Base-by-base conservation (phyloP, 2,113 vertebrate species). In the Spea multiplicata region DNA sequence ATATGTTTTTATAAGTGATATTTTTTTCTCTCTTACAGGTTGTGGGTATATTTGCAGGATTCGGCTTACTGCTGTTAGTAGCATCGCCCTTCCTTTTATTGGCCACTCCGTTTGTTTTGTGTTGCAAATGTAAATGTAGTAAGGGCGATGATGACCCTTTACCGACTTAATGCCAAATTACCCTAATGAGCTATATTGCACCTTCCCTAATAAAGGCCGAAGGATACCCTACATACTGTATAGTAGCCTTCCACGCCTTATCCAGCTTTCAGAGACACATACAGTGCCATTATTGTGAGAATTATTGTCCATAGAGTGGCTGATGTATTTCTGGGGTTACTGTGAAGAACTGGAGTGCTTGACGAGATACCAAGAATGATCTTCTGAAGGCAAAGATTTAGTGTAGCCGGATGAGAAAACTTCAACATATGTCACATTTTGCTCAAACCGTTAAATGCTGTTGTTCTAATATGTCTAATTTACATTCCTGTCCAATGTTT, bases 111-210 rank as follows among this genome's bases (percentile, higher is more conserved):
- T 98, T 99, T 77, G 94, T 99, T 44, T 92, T 99, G 68, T 99
- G 97, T 92, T 99, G 97, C 90, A 99, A 98, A 82, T 98, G 97
- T 89, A 99, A 98, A 81, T 99, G 96, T 92, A 96, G 93, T 88
- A 99, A 97, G 93, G 96, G 96, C 0, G 97, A 99, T 3, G 97
- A 98, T 5, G 97, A 99, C 87, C 97, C 97, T 0, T 81, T 98
- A 1, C 97, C 97, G 61, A 98, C 96, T 84, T 99, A 96, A 87
- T 82, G 65, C 17, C 64, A 3, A 66, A 73, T 57, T 5, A 14
- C 45, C 76, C 0, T 44, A 65, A 45, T 30, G 46, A 46, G 48
- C 62, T 12, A 44, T n/a, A 52, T 14, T n/a, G n/a, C 49, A 64
- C 10, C 55, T 46, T 73, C 16, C 17, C 47, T 68, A 30, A 16